phyloP scores from a whole-genome alignment of 2,797 vertebrate species.

The Craterocephalus amniculus region DNA sequence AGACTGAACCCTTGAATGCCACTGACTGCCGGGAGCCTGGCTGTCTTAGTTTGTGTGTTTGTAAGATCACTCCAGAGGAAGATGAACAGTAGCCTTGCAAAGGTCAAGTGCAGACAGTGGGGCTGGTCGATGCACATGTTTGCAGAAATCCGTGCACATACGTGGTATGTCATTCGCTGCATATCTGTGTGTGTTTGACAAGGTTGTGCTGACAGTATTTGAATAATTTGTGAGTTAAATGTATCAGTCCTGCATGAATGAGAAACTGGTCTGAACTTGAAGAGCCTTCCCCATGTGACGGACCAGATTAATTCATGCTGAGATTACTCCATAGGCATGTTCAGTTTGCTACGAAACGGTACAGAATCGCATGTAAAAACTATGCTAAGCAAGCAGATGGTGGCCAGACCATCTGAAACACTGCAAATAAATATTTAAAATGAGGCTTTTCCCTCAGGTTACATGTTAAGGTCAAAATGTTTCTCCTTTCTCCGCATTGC shows the following conservation, averaged over 20 bases:
- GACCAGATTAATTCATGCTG: slow-evolving; percentile 32
- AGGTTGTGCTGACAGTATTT: slow-evolving; percentile 12
- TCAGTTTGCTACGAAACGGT: slow-evolving; percentile 25
- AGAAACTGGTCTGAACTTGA: slow-evolving; percentile 6
- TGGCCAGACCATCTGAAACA: slow-evolving; percentile 3
- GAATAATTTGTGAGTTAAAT: slow-evolving; percentile 21
- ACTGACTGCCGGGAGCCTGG: slow-evolving; percentile 22
- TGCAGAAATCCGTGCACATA: slow-evolving; percentile 10
- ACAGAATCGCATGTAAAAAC: slow-evolving; percentile 4
- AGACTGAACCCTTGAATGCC: slow-evolving; percentile 43
- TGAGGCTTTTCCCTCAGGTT: neutral
- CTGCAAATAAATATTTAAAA: neutral
- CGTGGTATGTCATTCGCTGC: slow-evolving; percentile 22
- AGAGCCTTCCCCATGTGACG: slow-evolving; percentile 16
- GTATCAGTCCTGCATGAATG: slow-evolving; percentile 4
- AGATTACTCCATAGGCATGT: slow-evolving; percentile 11
- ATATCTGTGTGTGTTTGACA: neutral
- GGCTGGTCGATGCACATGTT: slow-evolving; percentile 18
- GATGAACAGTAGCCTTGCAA: slow-evolving; percentile 19
- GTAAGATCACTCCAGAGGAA: slow-evolving; percentile 33
- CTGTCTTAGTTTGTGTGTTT: slow-evolving; percentile 26
- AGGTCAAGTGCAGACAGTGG: slow-evolving; percentile 20
- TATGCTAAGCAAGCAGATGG: slow-evolving; percentile 1
- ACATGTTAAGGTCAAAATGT: neutral
- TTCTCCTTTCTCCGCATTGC: neutral